Conservation (phyloP, 2,888 invertebrate genomes). For the Ophion slaviceki region DNA sequence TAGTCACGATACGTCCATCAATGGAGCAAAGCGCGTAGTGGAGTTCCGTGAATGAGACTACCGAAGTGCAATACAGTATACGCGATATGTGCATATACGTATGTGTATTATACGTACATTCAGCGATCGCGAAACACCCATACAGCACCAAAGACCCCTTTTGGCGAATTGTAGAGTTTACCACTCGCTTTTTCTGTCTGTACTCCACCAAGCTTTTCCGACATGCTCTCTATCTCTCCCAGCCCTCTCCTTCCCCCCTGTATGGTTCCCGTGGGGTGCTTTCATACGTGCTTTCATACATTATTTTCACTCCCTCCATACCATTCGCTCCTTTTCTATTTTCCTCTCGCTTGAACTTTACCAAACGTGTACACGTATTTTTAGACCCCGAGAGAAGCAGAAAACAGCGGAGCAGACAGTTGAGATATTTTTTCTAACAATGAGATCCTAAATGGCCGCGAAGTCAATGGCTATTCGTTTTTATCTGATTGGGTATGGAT, state of each 20-base stretch:
- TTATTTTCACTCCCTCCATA: neutral
- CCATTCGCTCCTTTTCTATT: slow-evolving; percentile 1
- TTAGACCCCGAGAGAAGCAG: neutral
- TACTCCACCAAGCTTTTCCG: neutral
- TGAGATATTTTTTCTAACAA: neutral
- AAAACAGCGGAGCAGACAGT: neutral
- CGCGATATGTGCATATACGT: slow-evolving; percentile 19
- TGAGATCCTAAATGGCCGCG: neutral
- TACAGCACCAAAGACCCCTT: slow-evolving; percentile 37
- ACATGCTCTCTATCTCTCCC: neutral
- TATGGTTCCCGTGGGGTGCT: no score
- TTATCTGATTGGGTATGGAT: neutral
- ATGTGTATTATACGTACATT: slow-evolving; percentile 17
- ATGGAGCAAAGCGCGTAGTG: slow-evolving; percentile 65
- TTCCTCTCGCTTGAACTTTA: neutral
- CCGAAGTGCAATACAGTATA: slow-evolving; percentile 51
- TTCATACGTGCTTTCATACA: slow-evolving; percentile 12
- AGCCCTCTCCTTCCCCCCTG: neutral
- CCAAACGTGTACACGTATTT: neutral
- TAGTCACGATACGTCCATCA: slow-evolving; percentile 64
- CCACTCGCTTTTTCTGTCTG: slow-evolving; percentile 46
- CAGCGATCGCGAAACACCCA: slow-evolving; percentile 37
- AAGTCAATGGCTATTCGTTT: neutral
- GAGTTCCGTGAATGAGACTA: slow-evolving; percentile 67
- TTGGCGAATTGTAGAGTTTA: slow-evolving; percentile 40